Evolutionary conservation across 2,888 invertebrate species (phyloP), one percentile per base, ranked within the genome.

Genomic region (Copidosoma aretas): DNA sequence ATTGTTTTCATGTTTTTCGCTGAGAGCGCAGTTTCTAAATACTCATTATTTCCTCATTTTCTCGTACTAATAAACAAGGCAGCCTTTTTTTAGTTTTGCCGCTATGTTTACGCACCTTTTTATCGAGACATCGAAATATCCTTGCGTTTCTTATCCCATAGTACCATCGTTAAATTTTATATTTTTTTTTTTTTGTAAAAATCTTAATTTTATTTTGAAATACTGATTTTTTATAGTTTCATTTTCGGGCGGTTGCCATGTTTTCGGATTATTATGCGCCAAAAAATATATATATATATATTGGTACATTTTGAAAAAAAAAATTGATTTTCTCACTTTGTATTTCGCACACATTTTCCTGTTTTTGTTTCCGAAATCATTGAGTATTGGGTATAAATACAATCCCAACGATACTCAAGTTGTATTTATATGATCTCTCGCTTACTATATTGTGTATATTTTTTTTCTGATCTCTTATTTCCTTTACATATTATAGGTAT

Each of bases 161-260:
- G 58, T 75, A 73, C 72, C 73, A 75, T 75, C 73, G 70, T 74
- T 70, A 73, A 73, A 32, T 72, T 66, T 69, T 70, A 73, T 73
- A 79, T 75, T 32, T 32, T 32, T 5, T 32, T 32, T 32, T 32
- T 32, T 32, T 32, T 8, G 32, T 32, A 32, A 32, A 32, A 32
- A 32, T 32, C 32, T 32, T 32, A 32, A 3, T 32, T 32, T 5
- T 8, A 32, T 32, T 68, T 74, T 75, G 73, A 77, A 79, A 80
- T 79, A 79, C 80, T 79, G 79, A 78, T 79, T 77, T 32, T 71
- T 76, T 72, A n/a, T 73, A 75, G 19, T 62, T 64, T 64, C 67
- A 49, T 64, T 67, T 39, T 25, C 66, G 76, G 73, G 74, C 75
- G 74, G 73, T 74, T 75, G 75, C 73, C 74, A 72, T 65, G 60